Evolutionary conservation across 2,113 vertebrate genomes (phyloP).

Genomic region (Cyprinodon tularosa): DNA sequence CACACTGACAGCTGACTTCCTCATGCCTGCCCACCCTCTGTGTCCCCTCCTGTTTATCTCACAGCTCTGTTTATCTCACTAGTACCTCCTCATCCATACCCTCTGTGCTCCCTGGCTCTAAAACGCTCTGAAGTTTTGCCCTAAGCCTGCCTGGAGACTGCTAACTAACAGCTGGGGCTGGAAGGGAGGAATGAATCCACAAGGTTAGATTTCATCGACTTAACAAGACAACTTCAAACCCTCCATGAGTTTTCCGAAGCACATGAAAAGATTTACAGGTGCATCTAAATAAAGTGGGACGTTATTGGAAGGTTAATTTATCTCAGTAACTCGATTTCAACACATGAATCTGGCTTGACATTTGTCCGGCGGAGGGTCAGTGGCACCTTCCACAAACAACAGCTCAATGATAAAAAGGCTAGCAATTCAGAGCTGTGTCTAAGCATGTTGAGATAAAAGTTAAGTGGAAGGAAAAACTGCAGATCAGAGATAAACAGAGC

Average conservation of each 20-base stretch:
- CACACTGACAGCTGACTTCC: slow-evolving; percentile 82
- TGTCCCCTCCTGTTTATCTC: slow-evolving; percentile 73
- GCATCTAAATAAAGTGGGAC: background rate
- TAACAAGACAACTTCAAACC: slow-evolving; percentile 57
- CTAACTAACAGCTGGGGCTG: slow-evolving; percentile 52
- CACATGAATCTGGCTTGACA: too few relatives aligned
- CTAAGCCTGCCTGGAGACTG: slow-evolving; percentile 67
- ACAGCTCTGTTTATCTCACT: slow-evolving; percentile 68
- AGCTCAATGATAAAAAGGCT: background rate
- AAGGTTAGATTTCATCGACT: slow-evolving; percentile 63
- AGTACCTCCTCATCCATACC: slow-evolving; percentile 52
- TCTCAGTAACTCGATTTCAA: background rate
- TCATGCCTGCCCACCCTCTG: slow-evolving; percentile 70
- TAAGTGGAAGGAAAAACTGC: too few relatives aligned
- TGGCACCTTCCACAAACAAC: too few relatives aligned
- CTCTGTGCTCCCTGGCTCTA: slow-evolving; percentile 44
- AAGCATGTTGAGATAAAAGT: too few relatives aligned
- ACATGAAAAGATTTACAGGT: slow-evolving; percentile 58
- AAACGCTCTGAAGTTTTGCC: slow-evolving; percentile 58
- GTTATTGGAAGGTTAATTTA: background rate
- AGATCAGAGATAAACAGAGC: too few relatives aligned
- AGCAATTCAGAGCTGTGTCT: too few relatives aligned
- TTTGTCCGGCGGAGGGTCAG: too few relatives aligned
- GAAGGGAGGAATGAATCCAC: slow-evolving; percentile 34
- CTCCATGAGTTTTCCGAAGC: slow-evolving; percentile 62